Conservation (phyloP, 2,797 vertebrate genomes). For the Chelmon rostratus region DNA sequence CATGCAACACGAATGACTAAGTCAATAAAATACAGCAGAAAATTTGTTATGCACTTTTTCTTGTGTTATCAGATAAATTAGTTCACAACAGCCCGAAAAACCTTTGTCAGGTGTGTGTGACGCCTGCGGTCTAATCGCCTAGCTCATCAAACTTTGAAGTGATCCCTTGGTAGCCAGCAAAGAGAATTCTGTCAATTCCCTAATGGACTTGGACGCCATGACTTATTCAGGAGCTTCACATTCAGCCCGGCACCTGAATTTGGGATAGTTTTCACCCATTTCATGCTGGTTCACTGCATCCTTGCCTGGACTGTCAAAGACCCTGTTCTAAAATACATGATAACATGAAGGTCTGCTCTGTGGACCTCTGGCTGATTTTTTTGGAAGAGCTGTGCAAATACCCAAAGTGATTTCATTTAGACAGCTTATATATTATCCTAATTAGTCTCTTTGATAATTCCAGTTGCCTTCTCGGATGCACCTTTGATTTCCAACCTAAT, state of each 20-base stretch:
- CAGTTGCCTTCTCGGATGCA: not conserved
- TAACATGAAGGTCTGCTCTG: constrained; percentile 31
- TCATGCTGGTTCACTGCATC: constrained; percentile 49
- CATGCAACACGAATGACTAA: not conserved
- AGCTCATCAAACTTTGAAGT: constrained; percentile 77
- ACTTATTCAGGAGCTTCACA: constrained; percentile 73
- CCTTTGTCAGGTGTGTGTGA: constrained; percentile 35
- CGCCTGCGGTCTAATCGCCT: constrained; percentile 28
- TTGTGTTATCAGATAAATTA: constrained; percentile 3
- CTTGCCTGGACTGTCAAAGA: constrained; percentile 40
- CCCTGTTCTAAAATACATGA: constrained; percentile 56
- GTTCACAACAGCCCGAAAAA: constrained; percentile 16
- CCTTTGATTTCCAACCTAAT: constrained; percentile 3
- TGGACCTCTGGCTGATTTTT: constrained; percentile 28
- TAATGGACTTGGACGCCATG: constrained; percentile 70
- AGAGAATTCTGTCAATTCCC: constrained; percentile 74
- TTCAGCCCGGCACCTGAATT: constrained; percentile 60
- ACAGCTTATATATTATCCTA: constrained; percentile 20
- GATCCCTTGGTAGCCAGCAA: constrained; percentile 54
- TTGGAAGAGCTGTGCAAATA: constrained; percentile 19
- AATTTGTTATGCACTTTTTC: not conserved
- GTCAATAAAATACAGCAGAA: not conserved
- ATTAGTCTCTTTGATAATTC: constrained; percentile 43
- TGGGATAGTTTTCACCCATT: constrained; percentile 60
- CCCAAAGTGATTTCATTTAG: constrained; percentile 15